Base-by-base conservation (phyloP, 2,113 vertebrate genomes). In the Scortum barcoo region DNA sequence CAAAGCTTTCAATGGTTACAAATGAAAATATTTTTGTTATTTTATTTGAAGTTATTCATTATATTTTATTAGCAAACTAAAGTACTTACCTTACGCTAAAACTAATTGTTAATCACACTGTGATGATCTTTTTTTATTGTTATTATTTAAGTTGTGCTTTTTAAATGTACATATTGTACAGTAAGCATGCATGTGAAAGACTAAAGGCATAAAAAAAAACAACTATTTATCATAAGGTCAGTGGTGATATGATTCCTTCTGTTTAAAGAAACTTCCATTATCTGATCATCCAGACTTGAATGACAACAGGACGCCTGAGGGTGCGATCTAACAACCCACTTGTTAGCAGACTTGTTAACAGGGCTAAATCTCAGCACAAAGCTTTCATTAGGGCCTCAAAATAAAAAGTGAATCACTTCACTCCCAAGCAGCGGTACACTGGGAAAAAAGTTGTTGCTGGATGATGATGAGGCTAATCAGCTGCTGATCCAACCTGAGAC, bases 311-410 rank as follows among this genome's bases (percentile, higher is more conserved):
- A 67, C 20, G 61, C 22, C 30, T 38, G 30, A 24, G 66, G 48
- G 50, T 22, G 30, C 5, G 0, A 48, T 51, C 17, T 63, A 53
- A 56, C 56, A 70, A 61, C 19, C 14, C 50, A 53, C 63, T 67
- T 67, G 78, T 65, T 81, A 79, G 71, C 54, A 53, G 62, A 28
- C 24, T 28, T 61, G 69, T 80, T 81, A 78, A 57, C 78, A 66
- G 66, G 53, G 46, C 40, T 81, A 63, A 86, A 82, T 86, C 80
- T 90, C 60, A 78, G 72, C 86, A 81, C 78, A 89, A 88, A 88
- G 76, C 86, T 90, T 91, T 88, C 85, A 85, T 92, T 89, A 89
- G 82, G 70, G 74, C 88, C 90, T 86, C 71, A 88, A 90, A 89
- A 93, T 83, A 88, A 92, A 87, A 86, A 89, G 89, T 70, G 83